A percentile compares a stretch with the other conserved stretches of the same genome.
phyloP scores from a whole-genome alignment of 2,888 invertebrate genomes.

The Helicoverpa assulta region DNA sequence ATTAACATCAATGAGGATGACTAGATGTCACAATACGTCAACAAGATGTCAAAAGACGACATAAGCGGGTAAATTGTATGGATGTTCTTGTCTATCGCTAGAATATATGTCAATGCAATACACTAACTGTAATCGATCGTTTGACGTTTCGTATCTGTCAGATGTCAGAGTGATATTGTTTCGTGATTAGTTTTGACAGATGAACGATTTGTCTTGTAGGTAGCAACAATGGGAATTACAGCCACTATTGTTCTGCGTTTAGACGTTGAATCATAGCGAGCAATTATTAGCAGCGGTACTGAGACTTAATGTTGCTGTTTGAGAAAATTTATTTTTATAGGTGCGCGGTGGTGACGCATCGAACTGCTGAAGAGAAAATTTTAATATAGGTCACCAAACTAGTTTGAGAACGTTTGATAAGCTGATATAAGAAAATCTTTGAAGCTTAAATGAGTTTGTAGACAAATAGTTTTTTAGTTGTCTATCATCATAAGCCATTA shows the following conservation, averaged over 20 bases:
- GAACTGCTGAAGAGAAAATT: conserved; percentile 5
- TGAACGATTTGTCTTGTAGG: conserved; percentile 31
- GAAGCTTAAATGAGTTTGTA: too few species aligned
- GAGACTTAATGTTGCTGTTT: conserved; percentile 3
- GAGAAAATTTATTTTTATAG: conserved; percentile 20
- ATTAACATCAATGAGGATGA: too few species aligned
- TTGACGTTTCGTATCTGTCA: conserved; percentile 42
- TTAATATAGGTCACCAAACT: conserved; percentile 4
- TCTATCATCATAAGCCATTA: not conserved
- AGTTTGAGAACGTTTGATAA: too few species aligned
- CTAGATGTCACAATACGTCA: too few species aligned
- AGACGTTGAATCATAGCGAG: conserved; percentile 44
- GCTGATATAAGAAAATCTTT: too few species aligned
- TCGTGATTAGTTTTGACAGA: conserved; percentile 52
- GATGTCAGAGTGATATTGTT: conserved; percentile 50
- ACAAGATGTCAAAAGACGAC: too few species aligned
- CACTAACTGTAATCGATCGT: conserved; percentile 23
- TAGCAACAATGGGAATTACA: conserved; percentile 48
- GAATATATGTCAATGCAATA: too few species aligned
- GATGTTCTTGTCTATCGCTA: too few species aligned
- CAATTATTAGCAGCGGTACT: conserved; percentile 33
- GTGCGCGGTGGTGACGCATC: conserved; percentile 19
- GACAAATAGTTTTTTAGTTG: not conserved
- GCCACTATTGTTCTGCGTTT: conserved; percentile 41
- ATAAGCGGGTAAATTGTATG: too few species aligned